Percentiles rank a stretch among this genome's conserved stretches.
phyloP scores from a whole-genome alignment of 2,888 invertebrate genomes.

The Malacosoma neustria region DNA sequence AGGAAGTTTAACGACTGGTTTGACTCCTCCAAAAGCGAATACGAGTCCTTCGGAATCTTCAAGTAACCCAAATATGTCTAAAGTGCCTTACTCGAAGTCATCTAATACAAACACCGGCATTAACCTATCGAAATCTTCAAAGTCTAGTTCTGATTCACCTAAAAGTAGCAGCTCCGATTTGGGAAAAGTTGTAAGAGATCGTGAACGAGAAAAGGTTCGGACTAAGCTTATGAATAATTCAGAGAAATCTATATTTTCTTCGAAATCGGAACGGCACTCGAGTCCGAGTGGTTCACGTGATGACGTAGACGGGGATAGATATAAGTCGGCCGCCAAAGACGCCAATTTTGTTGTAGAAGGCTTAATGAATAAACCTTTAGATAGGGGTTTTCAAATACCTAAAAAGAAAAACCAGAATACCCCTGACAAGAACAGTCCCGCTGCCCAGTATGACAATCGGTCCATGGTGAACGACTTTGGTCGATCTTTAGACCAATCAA shows the following conservation, averaged over 20 bases:
- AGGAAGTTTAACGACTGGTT: conserved; percentile 38
- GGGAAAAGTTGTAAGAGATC: conserved; percentile 70
- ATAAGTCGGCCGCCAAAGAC: conserved; percentile 77
- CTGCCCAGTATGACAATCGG: conserved; percentile 54
- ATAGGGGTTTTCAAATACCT: conserved; percentile 90
- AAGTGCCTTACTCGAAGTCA: conserved; percentile 68
- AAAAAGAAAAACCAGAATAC: conserved; percentile 77
- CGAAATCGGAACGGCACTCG: conserved; percentile 77
- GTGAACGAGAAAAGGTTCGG: conserved; percentile 76
- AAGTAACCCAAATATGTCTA: conserved; percentile 36
- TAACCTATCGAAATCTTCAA: conserved; percentile 64
- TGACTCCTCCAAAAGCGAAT: conserved; percentile 62
- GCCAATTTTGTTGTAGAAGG: conserved; percentile 81
- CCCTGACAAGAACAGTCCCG: conserved; percentile 60
- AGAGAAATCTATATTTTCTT: conserved; percentile 79
- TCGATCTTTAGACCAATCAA: conserved; percentile 53
- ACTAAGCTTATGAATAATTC: conserved; percentile 73
- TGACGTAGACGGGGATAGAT: conserved; percentile 77
- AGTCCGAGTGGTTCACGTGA: conserved; percentile 79
- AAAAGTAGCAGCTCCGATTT: conserved; percentile 76
- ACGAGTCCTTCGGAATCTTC: conserved; percentile 54
- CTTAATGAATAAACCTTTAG: conserved; percentile 80
- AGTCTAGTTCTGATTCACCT: conserved; percentile 75
- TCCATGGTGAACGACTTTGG: conserved; percentile 63
- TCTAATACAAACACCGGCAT: conserved; percentile 56